Conservation (phyloP, 35 echinoderm and acorn worm species). For the Holothuria glaberrima region DNA sequence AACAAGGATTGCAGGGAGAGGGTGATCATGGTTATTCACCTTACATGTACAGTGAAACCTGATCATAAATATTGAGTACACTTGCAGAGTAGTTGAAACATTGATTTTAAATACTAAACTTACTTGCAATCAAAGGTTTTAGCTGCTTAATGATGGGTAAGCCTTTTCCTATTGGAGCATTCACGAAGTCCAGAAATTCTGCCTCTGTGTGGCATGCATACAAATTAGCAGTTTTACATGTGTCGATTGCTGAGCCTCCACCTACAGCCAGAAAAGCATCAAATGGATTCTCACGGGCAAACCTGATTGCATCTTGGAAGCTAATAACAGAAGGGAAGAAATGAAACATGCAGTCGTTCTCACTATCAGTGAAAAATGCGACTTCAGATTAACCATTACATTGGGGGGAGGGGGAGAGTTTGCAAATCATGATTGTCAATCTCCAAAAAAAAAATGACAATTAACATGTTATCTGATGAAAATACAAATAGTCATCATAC, state of each 20-base stretch:
- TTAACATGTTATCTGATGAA: too few relatives aligned
- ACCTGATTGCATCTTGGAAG: conserved; percentile 87
- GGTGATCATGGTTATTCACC: not conserved
- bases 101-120: not conserved
- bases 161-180: conserved; percentile 96
- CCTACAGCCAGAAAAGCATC: conserved; percentile 96
- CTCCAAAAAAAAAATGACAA: too few relatives aligned
- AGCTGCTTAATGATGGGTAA: conserved; percentile 77
- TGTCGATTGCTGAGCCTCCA: conserved; percentile 98
- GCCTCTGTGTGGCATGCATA: conserved; percentile 83
- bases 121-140: conserved; percentile 93
- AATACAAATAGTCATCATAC: too few relatives aligned
- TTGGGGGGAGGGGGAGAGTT: too few relatives aligned
- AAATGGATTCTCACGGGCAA: conserved; percentile 80
- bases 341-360: too few relatives aligned
- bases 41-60: conserved; percentile 74
- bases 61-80: too few relatives aligned
- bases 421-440: too few relatives aligned
- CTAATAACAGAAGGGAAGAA: too few relatives aligned
- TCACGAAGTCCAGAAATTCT: conserved; percentile 97
- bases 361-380: too few relatives aligned
- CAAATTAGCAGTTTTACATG: conserved; percentile 93
- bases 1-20: too few relatives aligned
- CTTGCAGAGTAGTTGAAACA: too few relatives aligned
- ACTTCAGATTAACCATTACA: too few relatives aligned